These are phyloP conservation scores for Aspiorhynchus laticeps DNA, from an alignment of 2,113 vertebrate species.

Conservation along the genomic window DNA sequence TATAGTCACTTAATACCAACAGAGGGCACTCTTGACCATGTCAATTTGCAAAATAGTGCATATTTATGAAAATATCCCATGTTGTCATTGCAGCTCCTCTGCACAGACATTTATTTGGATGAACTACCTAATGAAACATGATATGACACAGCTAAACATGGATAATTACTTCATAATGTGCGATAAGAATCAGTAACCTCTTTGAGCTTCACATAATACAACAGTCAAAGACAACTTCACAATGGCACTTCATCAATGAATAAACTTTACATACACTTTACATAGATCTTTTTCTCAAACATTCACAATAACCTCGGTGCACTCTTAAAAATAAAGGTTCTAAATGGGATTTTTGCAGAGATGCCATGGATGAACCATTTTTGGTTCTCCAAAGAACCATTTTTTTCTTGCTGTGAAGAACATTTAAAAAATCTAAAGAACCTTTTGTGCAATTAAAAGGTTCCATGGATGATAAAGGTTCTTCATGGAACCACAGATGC, in stretches of 20 bases:
- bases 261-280: constrained; percentile 50
- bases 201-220: constrained; percentile 54
- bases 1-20: background rate
- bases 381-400: background rate
- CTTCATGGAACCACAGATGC: background rate
- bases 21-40: constrained; percentile 19
- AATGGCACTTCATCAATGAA: constrained; percentile 51
- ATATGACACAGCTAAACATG: background rate
- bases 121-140: background rate
- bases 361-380: too few relatives aligned
- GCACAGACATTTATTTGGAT: constrained; percentile 3
- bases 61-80: background rate
- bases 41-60: background rate
- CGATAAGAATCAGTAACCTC: constrained; percentile 25
- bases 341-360: too few relatives aligned
- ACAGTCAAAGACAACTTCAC: constrained; percentile 49
- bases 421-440: background rate
- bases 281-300: constrained; percentile 47
- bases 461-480: background rate
- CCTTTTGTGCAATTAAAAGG: background rate
- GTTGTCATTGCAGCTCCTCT: background rate
- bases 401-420: background rate
- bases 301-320: constrained; percentile 53
- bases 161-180: constrained; percentile 5
- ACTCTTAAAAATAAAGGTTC: background rate